These are phyloP conservation scores for Myotis lucifugus DNA, from an alignment of 2,113 vertebrate species.

Conservation along the genomic window DNA sequence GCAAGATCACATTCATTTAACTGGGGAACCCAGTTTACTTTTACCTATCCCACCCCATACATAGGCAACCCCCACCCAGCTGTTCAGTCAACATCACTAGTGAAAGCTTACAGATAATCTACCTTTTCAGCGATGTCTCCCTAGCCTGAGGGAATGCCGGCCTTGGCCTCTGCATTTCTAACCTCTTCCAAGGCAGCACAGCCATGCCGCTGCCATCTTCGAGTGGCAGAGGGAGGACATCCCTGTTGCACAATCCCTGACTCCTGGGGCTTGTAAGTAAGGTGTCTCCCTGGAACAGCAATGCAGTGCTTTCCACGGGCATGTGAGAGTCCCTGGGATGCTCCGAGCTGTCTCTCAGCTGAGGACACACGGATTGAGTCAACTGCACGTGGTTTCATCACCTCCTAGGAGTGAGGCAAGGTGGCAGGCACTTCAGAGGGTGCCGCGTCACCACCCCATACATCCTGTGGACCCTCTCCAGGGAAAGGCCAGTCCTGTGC, in stretches of 20 bases:
- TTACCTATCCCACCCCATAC: background rate
- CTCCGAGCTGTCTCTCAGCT: background rate
- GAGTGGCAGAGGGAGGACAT: background rate
- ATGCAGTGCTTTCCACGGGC: background rate
- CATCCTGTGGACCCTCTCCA: background rate
- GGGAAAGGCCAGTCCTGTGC: background rate
- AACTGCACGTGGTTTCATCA: background rate
- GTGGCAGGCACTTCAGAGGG: background rate
- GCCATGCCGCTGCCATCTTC: background rate
- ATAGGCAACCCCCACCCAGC: accelerated
- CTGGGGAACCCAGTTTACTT: background rate
- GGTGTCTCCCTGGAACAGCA: background rate
- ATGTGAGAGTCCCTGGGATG: background rate
- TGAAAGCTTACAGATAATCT: background rate
- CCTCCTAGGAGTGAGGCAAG: constrained; percentile 5
- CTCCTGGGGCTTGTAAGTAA: background rate
- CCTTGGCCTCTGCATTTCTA: background rate
- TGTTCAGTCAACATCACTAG: background rate
- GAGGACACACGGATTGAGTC: background rate
- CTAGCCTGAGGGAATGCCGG: background rate
- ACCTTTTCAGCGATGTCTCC: background rate
- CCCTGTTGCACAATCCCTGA: accelerated
- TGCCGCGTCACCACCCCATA: background rate
- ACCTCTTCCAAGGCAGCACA: background rate
- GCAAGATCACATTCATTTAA: background rate